Evolutionary conservation across 1,140 invertebrate genomes (phyloP), one percentile per base, ranked within the genome.

Genomic region (Drosophila tristis): DNA sequence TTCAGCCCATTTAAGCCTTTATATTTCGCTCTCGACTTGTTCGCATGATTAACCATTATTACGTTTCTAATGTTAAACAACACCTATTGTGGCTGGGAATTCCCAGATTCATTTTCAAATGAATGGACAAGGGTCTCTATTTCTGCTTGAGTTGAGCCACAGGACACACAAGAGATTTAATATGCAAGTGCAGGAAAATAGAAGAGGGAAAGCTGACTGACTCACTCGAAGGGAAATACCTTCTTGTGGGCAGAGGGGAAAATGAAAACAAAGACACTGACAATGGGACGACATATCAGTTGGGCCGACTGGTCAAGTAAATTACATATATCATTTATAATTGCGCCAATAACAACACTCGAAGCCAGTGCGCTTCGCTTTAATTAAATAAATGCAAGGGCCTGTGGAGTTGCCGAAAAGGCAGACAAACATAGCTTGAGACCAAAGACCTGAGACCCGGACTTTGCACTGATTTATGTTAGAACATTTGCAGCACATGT

Each of bases 251-350:
- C 15, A 23, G 15, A 11, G 25, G 50, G 64, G 53, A 43, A 58
- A 48, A 15, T 55, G 57, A 49, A 65, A 73, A 72, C 50, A 62
- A 58, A 65, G 53, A 20, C 31, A 55, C 61, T 58, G 47, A 61
- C 29, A 67, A 59, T 44, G 50, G 39, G 54, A 50, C 45, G 35
- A 74, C 72, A 66, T 66, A 75, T 66, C 72, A 50, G 49, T 53
- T 16, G 43, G 62, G 20, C 20, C 55, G 55, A 47, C 47, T 35
- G 23, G 49, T 31, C 62, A 55, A 79, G 63, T 82, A 66, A 82
- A 87, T 89, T 89, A 79, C 57, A 89, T 89, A 87, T 79, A 87
- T 82, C 84, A 89, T 89, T 75, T 82, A 89, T 87, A 89, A 87
- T 87, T 89, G 75, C 62, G 48, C 56, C 63, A 79, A 70, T 61